Percentiles rank a stretch among this genome's conserved stretches.
These are phyloP conservation scores for Steinernema hermaphroditum DNA, from an alignment of 2,888 invertebrate species.

Conservation along the genomic window DNA sequence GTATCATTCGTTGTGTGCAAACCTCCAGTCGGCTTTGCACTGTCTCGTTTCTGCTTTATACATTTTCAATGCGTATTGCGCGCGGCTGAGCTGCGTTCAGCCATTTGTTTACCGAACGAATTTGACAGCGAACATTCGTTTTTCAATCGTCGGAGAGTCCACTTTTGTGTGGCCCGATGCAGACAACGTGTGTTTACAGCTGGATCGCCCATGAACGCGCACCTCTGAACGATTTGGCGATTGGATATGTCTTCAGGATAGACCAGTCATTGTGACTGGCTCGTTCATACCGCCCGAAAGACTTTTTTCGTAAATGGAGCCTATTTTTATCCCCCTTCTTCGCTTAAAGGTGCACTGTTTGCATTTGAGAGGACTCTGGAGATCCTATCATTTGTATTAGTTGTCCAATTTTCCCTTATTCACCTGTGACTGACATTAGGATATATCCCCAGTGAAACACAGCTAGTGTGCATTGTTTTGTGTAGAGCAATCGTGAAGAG, in stretches of 20 bases:
- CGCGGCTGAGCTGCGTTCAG: conserved; percentile 20
- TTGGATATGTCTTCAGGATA: conserved; percentile 25
- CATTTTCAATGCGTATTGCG: conserved; percentile 17
- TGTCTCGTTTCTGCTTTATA: conserved; percentile 31
- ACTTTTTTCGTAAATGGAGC: conserved; percentile 3
- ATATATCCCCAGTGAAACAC: no score
- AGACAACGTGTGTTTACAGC: conserved; percentile 24
- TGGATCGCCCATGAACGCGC: conserved; percentile 18
- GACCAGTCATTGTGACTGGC: not conserved
- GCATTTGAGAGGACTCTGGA: no score
- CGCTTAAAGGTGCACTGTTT: no score
- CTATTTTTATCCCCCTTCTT: not conserved
- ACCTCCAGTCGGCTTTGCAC: conserved; percentile 22
- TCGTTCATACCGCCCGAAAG: not conserved
- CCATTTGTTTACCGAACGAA: conserved; percentile 29
- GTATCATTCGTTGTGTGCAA: conserved; percentile 12
- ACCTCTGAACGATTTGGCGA: not conserved
- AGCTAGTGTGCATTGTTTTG: no score
- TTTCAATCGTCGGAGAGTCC: conserved; percentile 18
- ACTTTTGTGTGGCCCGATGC: conserved; percentile 25
- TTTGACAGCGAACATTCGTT: conserved; percentile 31
- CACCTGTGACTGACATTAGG: no score
- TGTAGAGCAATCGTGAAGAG: no score
- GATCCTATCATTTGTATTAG: no score
- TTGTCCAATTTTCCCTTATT: no score